Evolutionary conservation across 2,888 invertebrate species (phyloP).

Genomic region (Erebia ligea): DNA sequence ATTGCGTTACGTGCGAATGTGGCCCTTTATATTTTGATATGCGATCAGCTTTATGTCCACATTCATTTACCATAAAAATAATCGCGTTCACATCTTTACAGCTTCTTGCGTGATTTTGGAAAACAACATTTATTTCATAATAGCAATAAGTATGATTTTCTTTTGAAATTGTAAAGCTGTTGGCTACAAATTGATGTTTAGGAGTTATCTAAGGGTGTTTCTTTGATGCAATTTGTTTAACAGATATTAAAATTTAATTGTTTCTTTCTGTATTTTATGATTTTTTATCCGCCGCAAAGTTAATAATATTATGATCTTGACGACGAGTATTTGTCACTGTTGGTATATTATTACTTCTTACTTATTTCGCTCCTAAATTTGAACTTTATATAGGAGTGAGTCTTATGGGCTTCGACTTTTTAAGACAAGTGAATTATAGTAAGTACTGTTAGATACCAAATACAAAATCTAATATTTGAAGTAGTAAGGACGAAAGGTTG

Average conservation of each 20-base stretch:
- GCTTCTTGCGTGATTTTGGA: conserved; percentile 13
- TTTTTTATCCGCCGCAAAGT: not conserved
- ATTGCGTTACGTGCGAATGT: not conserved
- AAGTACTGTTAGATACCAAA: too few species aligned
- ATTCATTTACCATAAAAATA: conserved; percentile 44
- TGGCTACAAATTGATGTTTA: conserved; percentile 26
- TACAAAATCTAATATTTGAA: too few species aligned
- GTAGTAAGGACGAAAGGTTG: too few species aligned
- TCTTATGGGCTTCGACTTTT: too few species aligned
- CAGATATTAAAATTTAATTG: conserved; percentile 10
- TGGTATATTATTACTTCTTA: too few species aligned
- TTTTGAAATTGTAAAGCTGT: not conserved
- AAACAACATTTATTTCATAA: conserved; percentile 20
- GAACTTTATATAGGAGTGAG: too few species aligned
- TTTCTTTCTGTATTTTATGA: not conserved
- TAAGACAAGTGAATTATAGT: too few species aligned
- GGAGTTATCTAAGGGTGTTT: conserved; percentile 10
- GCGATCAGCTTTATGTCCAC: conserved; percentile 21
- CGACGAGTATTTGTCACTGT: too few species aligned
- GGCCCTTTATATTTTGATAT: not conserved
- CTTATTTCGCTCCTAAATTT: too few species aligned
- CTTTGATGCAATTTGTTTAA: conserved; percentile 32
- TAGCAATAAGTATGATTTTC: conserved; percentile 13
- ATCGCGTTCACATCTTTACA: conserved; percentile 41
- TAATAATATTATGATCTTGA: not conserved